Evolutionary conservation across 2,888 invertebrate species (phyloP).

Genomic region (Sarcophaga subvicina): DNA sequence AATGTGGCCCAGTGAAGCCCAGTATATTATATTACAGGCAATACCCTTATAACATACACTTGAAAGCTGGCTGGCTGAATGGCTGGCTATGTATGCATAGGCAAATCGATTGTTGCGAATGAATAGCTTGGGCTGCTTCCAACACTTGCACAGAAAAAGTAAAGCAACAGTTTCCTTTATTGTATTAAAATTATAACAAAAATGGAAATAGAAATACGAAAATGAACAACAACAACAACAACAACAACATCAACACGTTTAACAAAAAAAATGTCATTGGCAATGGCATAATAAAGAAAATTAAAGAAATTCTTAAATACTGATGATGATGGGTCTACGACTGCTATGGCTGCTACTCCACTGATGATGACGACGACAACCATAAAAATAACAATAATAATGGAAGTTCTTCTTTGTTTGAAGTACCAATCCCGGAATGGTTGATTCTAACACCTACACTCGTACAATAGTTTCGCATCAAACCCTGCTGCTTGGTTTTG

Average conservation of each 20-base stretch:
- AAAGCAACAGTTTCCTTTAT: conserved; percentile 52
- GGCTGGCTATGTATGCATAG: neutral
- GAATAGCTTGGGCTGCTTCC: neutral
- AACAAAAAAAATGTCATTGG: neutral
- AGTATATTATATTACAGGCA: neutral
- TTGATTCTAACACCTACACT: neutral
- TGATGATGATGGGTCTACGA: conserved; percentile 31
- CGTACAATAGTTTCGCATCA: neutral
- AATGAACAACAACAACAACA: conserved; percentile 4
- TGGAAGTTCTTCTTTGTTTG: neutral
- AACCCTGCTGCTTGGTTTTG: too few relatives aligned
- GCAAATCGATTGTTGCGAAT: conserved; percentile 8
- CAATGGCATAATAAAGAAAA: neutral
- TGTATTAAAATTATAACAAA: conserved; percentile 22
- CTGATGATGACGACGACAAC: conserved; percentile 38
- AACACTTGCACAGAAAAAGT: neutral
- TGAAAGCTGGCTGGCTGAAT: neutral
- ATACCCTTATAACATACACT: neutral
- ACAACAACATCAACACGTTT: neutral
- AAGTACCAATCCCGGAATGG: conserved; percentile 15
- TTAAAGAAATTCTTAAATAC: conserved; percentile 23
- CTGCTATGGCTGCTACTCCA: neutral
- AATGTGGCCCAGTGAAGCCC: neutral
- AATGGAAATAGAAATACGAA: neutral
- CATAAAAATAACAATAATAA: conserved; percentile 52